These are phyloP conservation scores for Trachelus stipa DNA, from an alignment of 2,888 invertebrate genomes.

Conservation along the genomic window DNA sequence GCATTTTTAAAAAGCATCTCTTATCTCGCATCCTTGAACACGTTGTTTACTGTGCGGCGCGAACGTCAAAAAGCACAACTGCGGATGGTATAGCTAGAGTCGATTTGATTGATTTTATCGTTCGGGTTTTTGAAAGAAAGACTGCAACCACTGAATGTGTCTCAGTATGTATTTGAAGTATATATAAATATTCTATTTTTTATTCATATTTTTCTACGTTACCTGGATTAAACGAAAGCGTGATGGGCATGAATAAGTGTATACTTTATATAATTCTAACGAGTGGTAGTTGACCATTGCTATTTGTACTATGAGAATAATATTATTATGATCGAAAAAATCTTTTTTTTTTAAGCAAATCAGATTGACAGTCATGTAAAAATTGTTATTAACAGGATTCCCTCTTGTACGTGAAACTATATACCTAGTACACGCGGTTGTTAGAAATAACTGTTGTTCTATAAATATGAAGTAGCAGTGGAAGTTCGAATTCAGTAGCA, in stretches of 20 bases:
- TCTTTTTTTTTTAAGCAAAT: neutral
- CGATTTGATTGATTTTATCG: neutral
- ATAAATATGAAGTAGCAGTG: neutral
- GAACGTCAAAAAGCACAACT: neutral
- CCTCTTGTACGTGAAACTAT: neutral
- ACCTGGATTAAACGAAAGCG: neutral
- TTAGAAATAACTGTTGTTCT: constrained; percentile 6
- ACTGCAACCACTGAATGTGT: neutral
- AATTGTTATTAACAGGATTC: neutral
- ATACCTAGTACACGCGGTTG: neutral
- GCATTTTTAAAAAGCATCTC: constrained; percentile 11
- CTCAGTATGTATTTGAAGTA: neutral
- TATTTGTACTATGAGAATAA: too few relatives aligned
- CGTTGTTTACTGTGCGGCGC: neutral
- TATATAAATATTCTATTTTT: neutral
- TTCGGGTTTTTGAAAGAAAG: neutral
- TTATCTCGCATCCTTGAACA: neutral
- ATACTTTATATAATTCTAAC: neutral
- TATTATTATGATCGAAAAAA: too few relatives aligned
- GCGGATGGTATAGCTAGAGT: neutral
- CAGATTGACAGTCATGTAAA: neutral
- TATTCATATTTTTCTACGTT: neutral
- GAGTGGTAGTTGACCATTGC: too few relatives aligned
- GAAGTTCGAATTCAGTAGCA: neutral
- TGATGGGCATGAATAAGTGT: neutral